Evolutionary conservation across 2,888 invertebrate species (phyloP).

Genomic region (Melitaea athalia): DNA sequence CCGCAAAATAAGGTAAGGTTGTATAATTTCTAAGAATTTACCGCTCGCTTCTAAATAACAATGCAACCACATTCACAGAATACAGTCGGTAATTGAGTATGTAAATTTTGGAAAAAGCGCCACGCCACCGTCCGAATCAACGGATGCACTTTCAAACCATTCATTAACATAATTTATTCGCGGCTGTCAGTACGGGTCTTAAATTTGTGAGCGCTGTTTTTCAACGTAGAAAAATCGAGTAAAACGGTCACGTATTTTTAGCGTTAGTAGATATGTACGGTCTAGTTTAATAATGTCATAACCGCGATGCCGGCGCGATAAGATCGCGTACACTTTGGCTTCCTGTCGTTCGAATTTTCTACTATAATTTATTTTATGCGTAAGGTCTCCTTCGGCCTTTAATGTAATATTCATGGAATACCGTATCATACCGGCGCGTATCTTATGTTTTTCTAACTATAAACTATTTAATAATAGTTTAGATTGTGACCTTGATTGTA

Average conservation of each 20-base stretch:
- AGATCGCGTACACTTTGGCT: conserved; percentile 60
- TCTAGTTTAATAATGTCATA: conserved; percentile 79
- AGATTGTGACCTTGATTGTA: not conserved
- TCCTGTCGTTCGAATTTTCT: conserved; percentile 60
- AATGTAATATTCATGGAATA: conserved; percentile 18
- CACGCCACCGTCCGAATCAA: conserved; percentile 68
- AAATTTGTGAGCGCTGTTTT: conserved; percentile 77
- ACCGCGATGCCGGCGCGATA: conserved; percentile 63
- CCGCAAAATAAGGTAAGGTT: not conserved
- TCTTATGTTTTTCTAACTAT: not conserved
- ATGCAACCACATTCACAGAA: conserved; percentile 37
- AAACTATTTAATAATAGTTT: not conserved
- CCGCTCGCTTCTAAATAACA: conserved; percentile 22
- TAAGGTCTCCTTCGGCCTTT: conserved; percentile 51
- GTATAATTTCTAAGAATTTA: conserved; percentile 18
- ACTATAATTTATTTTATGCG: conserved; percentile 72
- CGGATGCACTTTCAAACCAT: conserved; percentile 76
- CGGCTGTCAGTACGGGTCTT: conserved; percentile 75
- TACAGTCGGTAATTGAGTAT: conserved; percentile 59
- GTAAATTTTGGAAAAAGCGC: conserved; percentile 67
- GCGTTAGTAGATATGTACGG: conserved; percentile 55
- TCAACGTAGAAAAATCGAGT: conserved; percentile 69
- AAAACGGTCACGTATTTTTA: conserved; percentile 79
- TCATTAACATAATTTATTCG: conserved; percentile 81
- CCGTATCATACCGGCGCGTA: not conserved